phyloP scores from a whole-genome alignment of 92 coral and sea anemone genomes.

The Phenganax stokvisi region DNA sequence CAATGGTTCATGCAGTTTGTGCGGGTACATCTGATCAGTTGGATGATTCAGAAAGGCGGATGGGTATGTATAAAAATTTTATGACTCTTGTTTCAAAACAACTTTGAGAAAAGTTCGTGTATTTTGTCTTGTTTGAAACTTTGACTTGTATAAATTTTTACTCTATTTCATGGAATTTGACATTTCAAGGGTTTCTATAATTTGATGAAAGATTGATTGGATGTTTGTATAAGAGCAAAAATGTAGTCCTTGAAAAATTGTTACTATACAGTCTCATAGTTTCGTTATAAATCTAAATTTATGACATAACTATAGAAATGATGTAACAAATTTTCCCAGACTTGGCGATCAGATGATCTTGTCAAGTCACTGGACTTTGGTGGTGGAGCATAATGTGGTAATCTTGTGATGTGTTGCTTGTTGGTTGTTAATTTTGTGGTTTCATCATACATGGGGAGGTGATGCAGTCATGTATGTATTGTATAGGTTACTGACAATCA shows the following conservation, averaged over 20 bases:
- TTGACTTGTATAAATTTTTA: too few species aligned
- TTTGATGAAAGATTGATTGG: too few species aligned
- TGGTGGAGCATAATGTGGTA: not conserved
- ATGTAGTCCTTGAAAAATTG: too few species aligned
- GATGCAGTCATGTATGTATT: conserved; percentile 6
- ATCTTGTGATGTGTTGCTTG: conserved; percentile 16
- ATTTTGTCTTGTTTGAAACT: too few species aligned
- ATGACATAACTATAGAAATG: not conserved
- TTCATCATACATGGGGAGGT: not conserved
- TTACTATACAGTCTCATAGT: too few species aligned
- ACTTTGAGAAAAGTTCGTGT: too few species aligned
- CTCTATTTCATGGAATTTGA: too few species aligned
- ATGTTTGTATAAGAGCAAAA: too few species aligned
- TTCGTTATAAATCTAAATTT: not conserved
- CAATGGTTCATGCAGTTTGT: conserved; percentile 77
- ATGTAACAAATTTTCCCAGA: conserved; percentile 13
- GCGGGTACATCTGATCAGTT: conserved; percentile 67
- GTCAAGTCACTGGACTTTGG: conserved; percentile 15
- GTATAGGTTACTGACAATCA: not conserved
- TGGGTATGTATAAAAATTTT: conserved; percentile 64
- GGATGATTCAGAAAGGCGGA: conserved; percentile 93
- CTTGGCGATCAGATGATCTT: conserved; percentile 1
- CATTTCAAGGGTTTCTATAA: too few species aligned
- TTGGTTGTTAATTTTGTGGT: conserved; percentile 5
- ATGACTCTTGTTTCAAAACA: too few species aligned